These are phyloP conservation scores for Trochalopteron elliotii DNA, from an alignment of 2,113 vertebrate species.

Conservation along the genomic window DNA sequence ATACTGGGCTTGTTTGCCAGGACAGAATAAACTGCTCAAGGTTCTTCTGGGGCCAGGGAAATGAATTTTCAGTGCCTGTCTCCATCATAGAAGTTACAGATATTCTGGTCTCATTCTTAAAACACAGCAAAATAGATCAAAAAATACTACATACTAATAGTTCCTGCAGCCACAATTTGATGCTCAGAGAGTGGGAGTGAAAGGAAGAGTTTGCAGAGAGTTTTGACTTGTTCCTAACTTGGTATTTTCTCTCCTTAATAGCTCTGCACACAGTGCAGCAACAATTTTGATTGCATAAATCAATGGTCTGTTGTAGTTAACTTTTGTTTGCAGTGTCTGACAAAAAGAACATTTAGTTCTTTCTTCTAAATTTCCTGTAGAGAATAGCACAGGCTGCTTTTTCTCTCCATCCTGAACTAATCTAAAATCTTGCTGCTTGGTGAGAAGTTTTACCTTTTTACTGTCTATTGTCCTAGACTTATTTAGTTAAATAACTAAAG, in stretches of 20 bases:
- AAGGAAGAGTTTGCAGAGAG: not conserved
- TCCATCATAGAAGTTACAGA: fast-evolving
- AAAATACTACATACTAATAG: not conserved
- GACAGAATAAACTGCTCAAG: not conserved
- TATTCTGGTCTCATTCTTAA: not conserved
- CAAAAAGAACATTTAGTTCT: conserved; percentile 49
- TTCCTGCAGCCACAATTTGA: not conserved
- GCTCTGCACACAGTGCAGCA: not conserved
- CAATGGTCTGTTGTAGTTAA: not conserved
- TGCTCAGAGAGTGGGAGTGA: not conserved
- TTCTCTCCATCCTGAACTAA: not conserved
- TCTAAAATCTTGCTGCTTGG: not conserved
- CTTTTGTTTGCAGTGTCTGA: conserved; percentile 5
- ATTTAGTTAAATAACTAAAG: not conserved
- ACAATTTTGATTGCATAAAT: conserved; percentile 37
- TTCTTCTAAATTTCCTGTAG: not conserved
- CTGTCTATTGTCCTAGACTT: not conserved
- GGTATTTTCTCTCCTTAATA: not conserved
- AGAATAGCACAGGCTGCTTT: not conserved
- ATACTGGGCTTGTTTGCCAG: not conserved
- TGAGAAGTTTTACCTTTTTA: not conserved
- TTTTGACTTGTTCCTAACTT: conserved; percentile 9
- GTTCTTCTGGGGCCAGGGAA: not conserved
- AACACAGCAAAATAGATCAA: not conserved
- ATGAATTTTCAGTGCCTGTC: not conserved